Conservation (phyloP, 2,113 vertebrate genomes). For the Cinclus cinclus region DNA sequence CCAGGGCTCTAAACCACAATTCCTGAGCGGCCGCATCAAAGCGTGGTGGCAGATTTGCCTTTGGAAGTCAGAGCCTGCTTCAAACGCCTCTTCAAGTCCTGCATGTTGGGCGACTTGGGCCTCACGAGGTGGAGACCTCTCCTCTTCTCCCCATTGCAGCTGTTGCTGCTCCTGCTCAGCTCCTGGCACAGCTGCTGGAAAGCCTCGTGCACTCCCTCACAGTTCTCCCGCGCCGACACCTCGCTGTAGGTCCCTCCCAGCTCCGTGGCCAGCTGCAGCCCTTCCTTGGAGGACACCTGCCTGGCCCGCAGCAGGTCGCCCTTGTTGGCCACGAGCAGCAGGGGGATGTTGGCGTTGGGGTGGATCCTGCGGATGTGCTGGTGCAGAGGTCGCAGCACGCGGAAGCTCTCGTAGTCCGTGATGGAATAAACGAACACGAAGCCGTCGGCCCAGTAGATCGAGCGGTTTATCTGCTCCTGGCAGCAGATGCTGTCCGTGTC, state of each 20-base stretch:
- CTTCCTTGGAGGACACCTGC: conserved; percentile 85
- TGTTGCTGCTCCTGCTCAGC: conserved; percentile 80
- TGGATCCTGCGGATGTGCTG: conserved; percentile 90
- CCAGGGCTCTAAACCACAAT: accelerated
- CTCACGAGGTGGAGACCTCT: conserved; percentile 87
- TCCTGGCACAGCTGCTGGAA: conserved; percentile 91
- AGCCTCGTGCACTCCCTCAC: conserved; percentile 83
- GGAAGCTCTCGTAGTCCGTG: conserved; percentile 88
- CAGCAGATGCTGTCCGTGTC: conserved; percentile 81
- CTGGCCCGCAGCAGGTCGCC: conserved; percentile 87
- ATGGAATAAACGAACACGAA: conserved; percentile 92
- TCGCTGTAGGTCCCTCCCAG: conserved; percentile 84
- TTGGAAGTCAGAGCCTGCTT: conserved; percentile 90
- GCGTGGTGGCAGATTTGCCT: conserved; percentile 80
- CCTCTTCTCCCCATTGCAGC: conserved; percentile 88
- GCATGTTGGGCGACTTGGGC: conserved; percentile 93
- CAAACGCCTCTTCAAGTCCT: conserved; percentile 90
- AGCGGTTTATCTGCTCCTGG: conserved; percentile 89
- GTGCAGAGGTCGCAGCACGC: conserved; percentile 85
- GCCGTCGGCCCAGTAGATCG: conserved; percentile 93
- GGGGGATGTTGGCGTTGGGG: conserved; percentile 87
- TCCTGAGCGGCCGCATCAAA: conserved; percentile 46
- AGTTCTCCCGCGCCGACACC: conserved; percentile 89
- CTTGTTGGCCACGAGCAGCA: conserved; percentile 91
- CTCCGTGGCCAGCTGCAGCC: conserved; percentile 81